Evolutionary conservation across 1,140 invertebrate species (phyloP).

Genomic region (Trichonephila clavipes): DNA sequence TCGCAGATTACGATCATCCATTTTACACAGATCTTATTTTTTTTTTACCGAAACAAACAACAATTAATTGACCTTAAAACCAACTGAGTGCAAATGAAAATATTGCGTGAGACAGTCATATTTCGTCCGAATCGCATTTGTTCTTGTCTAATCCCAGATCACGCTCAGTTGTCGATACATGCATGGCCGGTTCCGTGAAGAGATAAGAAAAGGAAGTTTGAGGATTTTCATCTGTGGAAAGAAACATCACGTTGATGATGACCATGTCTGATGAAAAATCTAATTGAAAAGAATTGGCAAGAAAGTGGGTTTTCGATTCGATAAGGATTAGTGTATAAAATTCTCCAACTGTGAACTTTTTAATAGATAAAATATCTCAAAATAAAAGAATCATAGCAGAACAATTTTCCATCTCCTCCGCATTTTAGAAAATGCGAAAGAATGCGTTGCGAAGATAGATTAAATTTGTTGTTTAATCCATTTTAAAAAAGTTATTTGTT

Average conservation of each 20-base stretch:
- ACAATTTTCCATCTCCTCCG: no score
- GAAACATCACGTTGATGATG: background rate
- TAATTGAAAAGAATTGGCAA: background rate
- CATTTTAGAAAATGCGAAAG: no score
- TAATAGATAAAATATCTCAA: background rate
- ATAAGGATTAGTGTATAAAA: background rate
- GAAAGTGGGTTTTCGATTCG: background rate
- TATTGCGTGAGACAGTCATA: background rate
- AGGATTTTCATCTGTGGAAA: background rate
- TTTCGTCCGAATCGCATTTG: background rate
- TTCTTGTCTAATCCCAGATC: background rate
- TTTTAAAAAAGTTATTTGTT: no score
- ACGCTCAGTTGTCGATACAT: background rate
- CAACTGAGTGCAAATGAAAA: background rate
- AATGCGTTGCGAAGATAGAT: no score
- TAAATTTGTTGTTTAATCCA: no score
- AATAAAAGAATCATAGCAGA: no score
- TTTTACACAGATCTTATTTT: background rate
- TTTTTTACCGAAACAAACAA: background rate
- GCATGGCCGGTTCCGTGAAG: background rate
- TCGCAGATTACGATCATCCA: background rate
- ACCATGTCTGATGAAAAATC: background rate
- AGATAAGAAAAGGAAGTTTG: background rate
- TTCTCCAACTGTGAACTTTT: background rate
- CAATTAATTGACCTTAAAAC: conserved; percentile 58